Percentiles rank a stretch among this genome's conserved stretches.
Conservation (phyloP, 2,888 invertebrate genomes). For the Anarsia innoxiella region DNA sequence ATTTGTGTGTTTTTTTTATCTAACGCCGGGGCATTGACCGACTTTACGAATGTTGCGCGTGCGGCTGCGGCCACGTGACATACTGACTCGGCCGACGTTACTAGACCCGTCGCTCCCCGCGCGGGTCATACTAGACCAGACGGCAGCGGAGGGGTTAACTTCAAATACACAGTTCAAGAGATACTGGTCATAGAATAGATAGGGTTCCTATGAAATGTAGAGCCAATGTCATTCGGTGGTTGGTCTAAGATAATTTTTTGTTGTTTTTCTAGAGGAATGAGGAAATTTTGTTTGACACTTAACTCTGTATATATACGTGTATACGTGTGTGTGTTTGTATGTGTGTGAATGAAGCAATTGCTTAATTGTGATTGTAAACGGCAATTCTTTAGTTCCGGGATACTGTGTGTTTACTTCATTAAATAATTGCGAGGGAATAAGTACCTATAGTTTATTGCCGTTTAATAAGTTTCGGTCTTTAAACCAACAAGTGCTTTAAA, state of each 20-base stretch:
- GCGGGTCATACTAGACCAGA: conserved; percentile 9
- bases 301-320: neutral
- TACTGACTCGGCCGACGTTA: conserved; percentile 42
- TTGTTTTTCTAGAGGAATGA: conserved; percentile 15
- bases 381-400: conserved; percentile 5
- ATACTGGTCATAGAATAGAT: conserved; percentile 33
- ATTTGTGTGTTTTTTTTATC: conserved; percentile 68
- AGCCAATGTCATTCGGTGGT: conserved; percentile 59
- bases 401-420: too few species aligned
- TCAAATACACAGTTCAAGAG: conserved; percentile 20
- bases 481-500: too few species aligned
- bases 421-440: too few species aligned
- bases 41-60: conserved; percentile 69
- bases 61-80: conserved; percentile 70
- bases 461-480: too few species aligned
- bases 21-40: conserved; percentile 74
- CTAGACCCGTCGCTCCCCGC: conserved; percentile 23
- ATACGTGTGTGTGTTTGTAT: neutral
- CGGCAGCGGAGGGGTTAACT: conserved; percentile 7
- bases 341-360: conserved; percentile 1
- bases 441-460: too few species aligned
- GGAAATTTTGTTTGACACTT: conserved; percentile 2
- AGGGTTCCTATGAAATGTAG: conserved; percentile 52
- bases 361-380: conserved; percentile 6
- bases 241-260: conserved; percentile 45